Conservation (phyloP, 2,888 invertebrate species). For the Tiphia femorata region DNA sequence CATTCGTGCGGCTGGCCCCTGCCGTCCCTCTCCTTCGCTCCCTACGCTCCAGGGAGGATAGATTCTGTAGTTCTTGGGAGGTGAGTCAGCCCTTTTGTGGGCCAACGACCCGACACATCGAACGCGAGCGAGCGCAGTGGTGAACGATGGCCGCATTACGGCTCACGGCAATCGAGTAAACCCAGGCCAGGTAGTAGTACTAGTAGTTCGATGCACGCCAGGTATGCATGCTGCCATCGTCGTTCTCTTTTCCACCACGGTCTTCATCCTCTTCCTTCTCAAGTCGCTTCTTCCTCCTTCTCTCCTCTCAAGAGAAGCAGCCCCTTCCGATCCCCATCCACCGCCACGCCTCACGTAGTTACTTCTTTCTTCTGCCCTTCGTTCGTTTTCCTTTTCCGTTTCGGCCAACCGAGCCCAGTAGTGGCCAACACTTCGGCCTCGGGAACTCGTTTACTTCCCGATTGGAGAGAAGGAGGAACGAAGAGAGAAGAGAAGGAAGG, state of each 20-base stretch:
- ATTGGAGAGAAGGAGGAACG: conserved; percentile 30
- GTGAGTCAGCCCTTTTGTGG: conserved; percentile 6
- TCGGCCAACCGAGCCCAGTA: conserved; percentile 18
- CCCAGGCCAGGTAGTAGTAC: conserved; percentile 42
- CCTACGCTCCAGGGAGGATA: too few species aligned
- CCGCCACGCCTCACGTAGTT: conserved; percentile 4
- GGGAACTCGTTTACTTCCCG: conserved; percentile 43
- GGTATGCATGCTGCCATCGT: conserved; percentile 42
- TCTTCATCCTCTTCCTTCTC: background rate
- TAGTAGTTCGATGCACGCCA: conserved; percentile 32
- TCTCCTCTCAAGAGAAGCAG: background rate
- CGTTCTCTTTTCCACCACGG: conserved; percentile 17
- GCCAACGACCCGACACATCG: conserved; percentile 24
- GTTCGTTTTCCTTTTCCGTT: conserved; percentile 18
- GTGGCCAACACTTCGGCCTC: too few species aligned
- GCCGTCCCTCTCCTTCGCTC: too few species aligned
- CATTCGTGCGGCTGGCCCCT: too few species aligned
- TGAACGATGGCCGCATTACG: conserved; percentile 17
- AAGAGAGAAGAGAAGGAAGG: too few species aligned
- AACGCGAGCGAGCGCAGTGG: conserved; percentile 11
- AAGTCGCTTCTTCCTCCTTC: background rate
- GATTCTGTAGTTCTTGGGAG: conserved; percentile 19
- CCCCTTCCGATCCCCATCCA: background rate
- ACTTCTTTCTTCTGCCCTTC: background rate
- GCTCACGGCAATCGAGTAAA: conserved; percentile 32